Percentiles rank a stretch among this genome's conserved stretches.
These are phyloP conservation scores for Leucophenga montana DNA, from an alignment of 2,888 invertebrate species.

Conservation along the genomic window DNA sequence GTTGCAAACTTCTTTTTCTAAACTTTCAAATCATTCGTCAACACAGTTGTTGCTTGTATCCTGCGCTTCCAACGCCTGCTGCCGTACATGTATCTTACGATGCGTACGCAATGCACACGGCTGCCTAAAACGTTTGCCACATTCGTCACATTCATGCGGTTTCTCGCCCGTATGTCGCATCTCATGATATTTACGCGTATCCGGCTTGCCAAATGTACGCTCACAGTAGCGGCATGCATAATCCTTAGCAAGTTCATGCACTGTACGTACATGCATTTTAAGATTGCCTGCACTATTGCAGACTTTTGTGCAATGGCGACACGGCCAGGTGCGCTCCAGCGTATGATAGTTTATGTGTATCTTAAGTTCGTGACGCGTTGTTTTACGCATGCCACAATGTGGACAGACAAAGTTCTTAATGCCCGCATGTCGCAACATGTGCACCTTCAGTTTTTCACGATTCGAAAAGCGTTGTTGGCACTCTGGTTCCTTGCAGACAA, in stretches of 20 bases:
- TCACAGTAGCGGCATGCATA: conserved; percentile 65
- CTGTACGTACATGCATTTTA: conserved; percentile 61
- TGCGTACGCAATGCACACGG: conserved; percentile 65
- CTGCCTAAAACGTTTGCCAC: conserved; percentile 65
- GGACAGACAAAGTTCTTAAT: conserved; percentile 68
- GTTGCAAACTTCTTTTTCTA: background rate
- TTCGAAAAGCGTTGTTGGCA: conserved; percentile 60
- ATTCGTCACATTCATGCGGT: conserved; percentile 62
- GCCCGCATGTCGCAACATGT: conserved; percentile 68
- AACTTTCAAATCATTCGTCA: too few species aligned
- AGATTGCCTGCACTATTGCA: conserved; percentile 67
- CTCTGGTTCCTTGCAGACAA: conserved; percentile 52
- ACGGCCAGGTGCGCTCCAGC: conserved; percentile 63
- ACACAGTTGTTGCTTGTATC: background rate
- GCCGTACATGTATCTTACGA: conserved; percentile 58
- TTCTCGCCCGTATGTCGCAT: conserved; percentile 71
- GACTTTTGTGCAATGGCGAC: conserved; percentile 61
- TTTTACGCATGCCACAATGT: conserved; percentile 65
- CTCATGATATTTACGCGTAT: conserved; percentile 69
- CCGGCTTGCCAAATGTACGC: conserved; percentile 63
- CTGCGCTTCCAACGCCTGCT: conserved; percentile 25
- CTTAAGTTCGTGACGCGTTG: conserved; percentile 66
- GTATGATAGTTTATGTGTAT: conserved; percentile 69
- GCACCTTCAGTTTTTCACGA: conserved; percentile 64
- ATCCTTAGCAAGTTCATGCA: conserved; percentile 64